Evolutionary conservation across 2,888 invertebrate genomes (phyloP), one percentile per base, ranked within the genome.

Genomic region (Crocallis elinguaria): DNA sequence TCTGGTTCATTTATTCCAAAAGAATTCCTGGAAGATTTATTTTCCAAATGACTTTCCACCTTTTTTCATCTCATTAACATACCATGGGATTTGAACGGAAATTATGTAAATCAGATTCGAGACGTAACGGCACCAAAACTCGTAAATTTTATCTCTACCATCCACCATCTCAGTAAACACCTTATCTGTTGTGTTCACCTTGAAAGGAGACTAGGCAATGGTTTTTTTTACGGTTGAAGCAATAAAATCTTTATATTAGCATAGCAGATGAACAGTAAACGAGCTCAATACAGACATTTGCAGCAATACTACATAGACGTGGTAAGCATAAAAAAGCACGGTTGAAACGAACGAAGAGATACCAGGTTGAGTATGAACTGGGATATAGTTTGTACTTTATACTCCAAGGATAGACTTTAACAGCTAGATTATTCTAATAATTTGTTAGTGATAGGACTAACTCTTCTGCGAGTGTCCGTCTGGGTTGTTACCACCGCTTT

Each of bases 41-140:
- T 52, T 21, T 35, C 39, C 13, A 23, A 49, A 39, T 51, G 33
- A 44, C 42, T 37, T 48, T 54, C 37, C 38, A 43, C 32, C 30
- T 43, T 48, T 48, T 45, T 46, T 46, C 37, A 48, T 48, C 36
- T 53, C 43, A 54, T 54, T 54, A 43, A 21, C 48, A 54, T 49
- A 35, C 33, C 33, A 38, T 43, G 27, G 38, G 48, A 49, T 48
- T 53, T 54, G 43, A 39, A 49, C 53, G 53, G 53, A 54, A 44
- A 49, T 54, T 54, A 54, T 54, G 53, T 37, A 54, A 54, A 54
- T 48, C 53, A 38, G 29, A 38, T 35, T 29, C 33, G 43, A 44
- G 48, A 44, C 33, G 43, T 21, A 25, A 52, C 53, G 53, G 43
- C 33, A 48, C 27, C 38, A 21, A 52, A 30, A 5, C 13, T 42